Evolutionary conservation across 2,888 invertebrate genomes (phyloP).

Genomic region (Ennomos quercinarius): DNA sequence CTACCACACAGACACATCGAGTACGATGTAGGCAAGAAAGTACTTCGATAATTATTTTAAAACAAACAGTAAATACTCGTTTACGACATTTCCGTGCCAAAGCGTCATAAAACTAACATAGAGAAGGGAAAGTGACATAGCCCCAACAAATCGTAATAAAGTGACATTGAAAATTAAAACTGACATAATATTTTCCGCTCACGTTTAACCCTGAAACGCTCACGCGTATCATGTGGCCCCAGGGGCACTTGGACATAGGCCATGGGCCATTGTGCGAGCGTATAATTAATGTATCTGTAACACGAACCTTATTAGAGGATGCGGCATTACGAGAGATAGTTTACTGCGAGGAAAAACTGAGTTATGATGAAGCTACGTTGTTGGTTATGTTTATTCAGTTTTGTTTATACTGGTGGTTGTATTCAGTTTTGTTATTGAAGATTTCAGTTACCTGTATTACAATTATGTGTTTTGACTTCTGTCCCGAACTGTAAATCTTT

Average conservation of each 20-base stretch:
- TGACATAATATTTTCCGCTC: conserved; percentile 15
- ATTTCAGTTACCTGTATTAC: background rate
- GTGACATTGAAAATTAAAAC: conserved; percentile 23
- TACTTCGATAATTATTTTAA: background rate
- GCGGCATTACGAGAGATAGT: conserved; percentile 32
- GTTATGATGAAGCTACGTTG: conserved; percentile 14
- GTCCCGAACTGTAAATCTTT: too few species aligned
- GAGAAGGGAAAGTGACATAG: background rate
- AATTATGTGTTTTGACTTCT: background rate
- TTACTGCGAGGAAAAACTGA: conserved; percentile 33
- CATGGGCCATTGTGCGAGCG: conserved; percentile 46
- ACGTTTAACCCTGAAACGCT: conserved; percentile 51
- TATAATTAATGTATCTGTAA: conserved; percentile 68
- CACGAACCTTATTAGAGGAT: conserved; percentile 59
- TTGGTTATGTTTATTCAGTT: too few species aligned
- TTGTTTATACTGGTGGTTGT: conserved; percentile 11
- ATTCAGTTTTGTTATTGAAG: background rate
- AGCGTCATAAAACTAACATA: background rate
- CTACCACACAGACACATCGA: too few species aligned
- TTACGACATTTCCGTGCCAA: too few species aligned
- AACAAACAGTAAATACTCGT: background rate
- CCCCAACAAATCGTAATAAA: conserved; percentile 4
- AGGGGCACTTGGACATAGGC: conserved; percentile 33
- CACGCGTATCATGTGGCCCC: conserved; percentile 40
- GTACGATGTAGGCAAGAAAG: background rate